Percentiles rank a stretch among this genome's conserved stretches.
phyloP scores from a whole-genome alignment of 2,888 invertebrate species.

The Eudemis profundana region DNA sequence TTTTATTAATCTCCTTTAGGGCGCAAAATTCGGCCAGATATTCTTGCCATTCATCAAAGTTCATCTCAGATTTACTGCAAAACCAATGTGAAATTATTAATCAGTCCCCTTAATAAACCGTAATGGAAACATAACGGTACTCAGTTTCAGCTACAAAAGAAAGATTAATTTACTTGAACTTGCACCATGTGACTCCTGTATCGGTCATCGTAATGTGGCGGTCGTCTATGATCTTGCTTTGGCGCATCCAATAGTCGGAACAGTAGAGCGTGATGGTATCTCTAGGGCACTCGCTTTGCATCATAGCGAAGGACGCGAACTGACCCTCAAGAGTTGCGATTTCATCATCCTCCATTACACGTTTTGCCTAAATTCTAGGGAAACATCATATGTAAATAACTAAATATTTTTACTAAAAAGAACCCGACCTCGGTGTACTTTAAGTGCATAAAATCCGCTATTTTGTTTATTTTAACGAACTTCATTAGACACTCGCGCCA shows the following conservation, averaged over 20 bases:
- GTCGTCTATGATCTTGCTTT: conserved; percentile 59
- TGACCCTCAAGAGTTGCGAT: conserved; percentile 60
- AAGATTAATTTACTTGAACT: conserved; percentile 54
- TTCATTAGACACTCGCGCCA: too few relatives aligned
- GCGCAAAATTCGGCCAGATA: conserved; percentile 56
- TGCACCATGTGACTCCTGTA: conserved; percentile 59
- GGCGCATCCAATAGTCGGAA: conserved; percentile 63
- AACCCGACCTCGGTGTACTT: too few relatives aligned
- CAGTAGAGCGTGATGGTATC: conserved; percentile 56
- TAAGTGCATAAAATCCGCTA: too few relatives aligned
- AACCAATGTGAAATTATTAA: neutral
- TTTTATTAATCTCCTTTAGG: conserved; percentile 51
- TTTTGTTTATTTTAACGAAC: too few relatives aligned
- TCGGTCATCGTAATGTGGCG: conserved; percentile 61
- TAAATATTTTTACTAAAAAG: too few relatives aligned
- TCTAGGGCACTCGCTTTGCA: conserved; percentile 54
- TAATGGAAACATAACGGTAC: neutral
- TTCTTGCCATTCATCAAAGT: conserved; percentile 57
- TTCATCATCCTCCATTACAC: conserved; percentile 56
- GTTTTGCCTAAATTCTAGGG: too few relatives aligned
- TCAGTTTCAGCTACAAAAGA: neutral
- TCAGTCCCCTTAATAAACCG: neutral
- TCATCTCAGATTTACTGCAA: conserved; percentile 60
- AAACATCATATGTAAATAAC: too few relatives aligned
- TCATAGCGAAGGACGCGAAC: conserved; percentile 56